These are phyloP conservation scores for Galerucella pusilla DNA, from an alignment of 2,888 invertebrate genomes.

Conservation along the genomic window DNA sequence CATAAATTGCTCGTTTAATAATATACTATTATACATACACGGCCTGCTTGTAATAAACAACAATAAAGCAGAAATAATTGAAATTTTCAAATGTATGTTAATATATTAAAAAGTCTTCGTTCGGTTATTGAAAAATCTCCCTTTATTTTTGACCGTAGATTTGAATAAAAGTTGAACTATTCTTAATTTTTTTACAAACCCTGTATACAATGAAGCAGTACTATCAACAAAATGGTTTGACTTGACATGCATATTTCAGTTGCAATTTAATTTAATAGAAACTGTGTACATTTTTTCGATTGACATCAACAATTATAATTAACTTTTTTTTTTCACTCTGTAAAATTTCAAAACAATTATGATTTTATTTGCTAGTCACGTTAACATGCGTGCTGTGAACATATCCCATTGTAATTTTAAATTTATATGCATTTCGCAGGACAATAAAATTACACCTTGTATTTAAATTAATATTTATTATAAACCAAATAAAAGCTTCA, in stretches of 20 bases:
- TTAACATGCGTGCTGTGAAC: slow-evolving; percentile 6
- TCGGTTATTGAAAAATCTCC: too few relatives aligned
- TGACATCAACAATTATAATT: background rate
- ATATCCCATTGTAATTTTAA: slow-evolving; percentile 3
- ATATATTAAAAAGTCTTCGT: too few relatives aligned
- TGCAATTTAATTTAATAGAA: background rate
- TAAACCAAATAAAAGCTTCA: background rate
- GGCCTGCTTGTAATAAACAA: too few relatives aligned
- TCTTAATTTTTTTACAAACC: too few relatives aligned
- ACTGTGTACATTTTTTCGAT: background rate
- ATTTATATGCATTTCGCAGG: background rate
- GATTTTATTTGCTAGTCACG: background rate
- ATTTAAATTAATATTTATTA: background rate
- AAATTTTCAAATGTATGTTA: too few relatives aligned
- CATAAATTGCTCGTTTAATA: too few relatives aligned
- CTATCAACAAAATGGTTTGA: too few relatives aligned
- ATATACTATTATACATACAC: too few relatives aligned
- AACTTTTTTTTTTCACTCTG: background rate
- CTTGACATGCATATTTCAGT: background rate
- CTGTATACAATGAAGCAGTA: too few relatives aligned
- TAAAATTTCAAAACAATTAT: background rate
- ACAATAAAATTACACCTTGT: background rate
- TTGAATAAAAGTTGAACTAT: too few relatives aligned
- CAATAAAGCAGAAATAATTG: too few relatives aligned
- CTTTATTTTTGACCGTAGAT: too few relatives aligned